A percentile compares a stretch with the other conserved stretches of the same genome.
Conservation (phyloP, 2,797 vertebrate species). For the Spinus olivaceus region DNA sequence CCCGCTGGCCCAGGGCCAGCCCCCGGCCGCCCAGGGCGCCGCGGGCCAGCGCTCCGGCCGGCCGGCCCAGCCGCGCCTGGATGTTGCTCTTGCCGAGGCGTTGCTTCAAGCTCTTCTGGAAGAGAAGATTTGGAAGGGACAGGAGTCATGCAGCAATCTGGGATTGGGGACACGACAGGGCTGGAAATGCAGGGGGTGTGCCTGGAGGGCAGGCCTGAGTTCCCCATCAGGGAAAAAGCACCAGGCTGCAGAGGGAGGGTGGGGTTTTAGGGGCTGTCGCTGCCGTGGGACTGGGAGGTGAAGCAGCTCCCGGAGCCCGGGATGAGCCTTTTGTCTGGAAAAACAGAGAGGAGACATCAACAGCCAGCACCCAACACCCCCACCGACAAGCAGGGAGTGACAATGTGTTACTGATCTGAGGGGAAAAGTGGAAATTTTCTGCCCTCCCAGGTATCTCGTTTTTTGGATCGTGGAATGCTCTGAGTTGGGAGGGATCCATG, state of each 20-base stretch:
- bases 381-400: fast-evolving
- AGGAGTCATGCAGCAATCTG: background rate
- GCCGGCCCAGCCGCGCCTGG: slow-evolving; percentile 92
- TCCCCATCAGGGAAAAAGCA: no score
- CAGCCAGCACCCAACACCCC: background rate
- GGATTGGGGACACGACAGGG: fast-evolving
- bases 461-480: background rate
- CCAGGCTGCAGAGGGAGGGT: background rate
- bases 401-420: background rate
- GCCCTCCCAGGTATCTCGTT: background rate
- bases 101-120: slow-evolving; percentile 93
- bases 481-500: background rate
- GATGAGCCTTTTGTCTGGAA: slow-evolving; percentile 26
- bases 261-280: background rate
- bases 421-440: background rate
- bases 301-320: background rate
- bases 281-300: background rate
- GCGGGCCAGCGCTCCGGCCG: slow-evolving; percentile 81
- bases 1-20: slow-evolving; percentile 81
- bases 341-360: slow-evolving; percentile 50
- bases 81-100: slow-evolving; percentile 97
- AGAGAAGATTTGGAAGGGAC: slow-evolving; percentile 55
- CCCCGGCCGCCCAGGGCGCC: slow-evolving; percentile 82
- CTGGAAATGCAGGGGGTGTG: fast-evolving
- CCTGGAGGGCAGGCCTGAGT: no score